These are phyloP conservation scores for Papilio polytes DNA, from an alignment of 1,140 invertebrate genomes.

Conservation along the genomic window DNA sequence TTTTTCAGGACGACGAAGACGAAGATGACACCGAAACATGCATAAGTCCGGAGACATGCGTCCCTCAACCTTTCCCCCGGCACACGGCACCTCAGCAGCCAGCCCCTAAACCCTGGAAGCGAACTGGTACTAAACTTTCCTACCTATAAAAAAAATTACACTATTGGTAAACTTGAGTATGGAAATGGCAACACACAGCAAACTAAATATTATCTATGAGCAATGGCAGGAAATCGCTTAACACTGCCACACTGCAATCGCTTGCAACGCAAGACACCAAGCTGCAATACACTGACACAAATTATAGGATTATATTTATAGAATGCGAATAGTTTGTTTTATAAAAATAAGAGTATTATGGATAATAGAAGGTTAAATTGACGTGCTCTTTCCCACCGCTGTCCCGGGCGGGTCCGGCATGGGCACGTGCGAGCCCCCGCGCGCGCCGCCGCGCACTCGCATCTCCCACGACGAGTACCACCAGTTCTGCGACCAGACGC, in stretches of 20 bases:
- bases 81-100: conserved; percentile 73
- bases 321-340: background rate
- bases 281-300: background rate
- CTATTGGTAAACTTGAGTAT: conserved; percentile 7
- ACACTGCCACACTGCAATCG: conserved; percentile 34
- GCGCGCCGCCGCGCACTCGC: conserved; percentile 79
- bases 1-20: conserved; percentile 83
- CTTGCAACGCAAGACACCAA: conserved; percentile 14
- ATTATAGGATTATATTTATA: background rate
- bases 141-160: background rate
- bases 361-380: conserved; percentile 21
- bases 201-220: conserved; percentile 27
- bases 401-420: conserved; percentile 32
- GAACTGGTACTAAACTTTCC: conserved; percentile 76
- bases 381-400: conserved; percentile 34
- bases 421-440: conserved; percentile 65
- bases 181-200: conserved; percentile 18
- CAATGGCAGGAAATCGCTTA: conserved; percentile 23
- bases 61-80: conserved; percentile 78
- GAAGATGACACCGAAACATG: conserved; percentile 81
- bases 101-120: conserved; percentile 85
- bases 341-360: background rate
- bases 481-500: conserved; percentile 89
- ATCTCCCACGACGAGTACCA: conserved; percentile 90
- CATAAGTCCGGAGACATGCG: conserved; percentile 67